phyloP scores from a whole-genome alignment of 2,113 vertebrate genomes.

The Silurus meridionalis region DNA sequence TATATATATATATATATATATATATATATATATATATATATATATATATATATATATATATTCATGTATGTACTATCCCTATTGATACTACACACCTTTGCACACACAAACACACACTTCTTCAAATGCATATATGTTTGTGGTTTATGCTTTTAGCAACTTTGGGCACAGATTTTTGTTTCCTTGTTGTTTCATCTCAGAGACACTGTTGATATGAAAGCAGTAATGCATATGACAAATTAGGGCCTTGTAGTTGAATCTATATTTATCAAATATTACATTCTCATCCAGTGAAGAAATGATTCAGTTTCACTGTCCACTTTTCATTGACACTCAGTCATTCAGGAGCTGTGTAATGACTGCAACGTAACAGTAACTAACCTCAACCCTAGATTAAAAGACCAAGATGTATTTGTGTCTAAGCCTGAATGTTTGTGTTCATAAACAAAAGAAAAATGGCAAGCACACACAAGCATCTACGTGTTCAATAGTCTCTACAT shows the following conservation, averaged over 20 bases:
- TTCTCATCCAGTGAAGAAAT: not conserved
- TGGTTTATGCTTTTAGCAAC: no score
- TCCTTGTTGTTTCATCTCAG: not conserved
- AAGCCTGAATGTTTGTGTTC: not conserved
- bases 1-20: not conserved
- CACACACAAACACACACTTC: no score
- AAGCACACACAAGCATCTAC: constrained; percentile 2
- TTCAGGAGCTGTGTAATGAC: not conserved
- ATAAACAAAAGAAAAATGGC: not conserved
- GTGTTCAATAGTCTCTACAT: constrained; percentile 1
- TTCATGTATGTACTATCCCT: not conserved
- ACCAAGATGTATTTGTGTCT: not conserved
- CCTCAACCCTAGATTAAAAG: not conserved
- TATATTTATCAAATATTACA: not conserved
- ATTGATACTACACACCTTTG: not conserved
- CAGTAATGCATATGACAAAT: not conserved
- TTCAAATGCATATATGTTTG: not conserved
- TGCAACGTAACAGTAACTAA: not conserved
- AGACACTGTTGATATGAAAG: not conserved
- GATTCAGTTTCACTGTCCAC: not conserved
- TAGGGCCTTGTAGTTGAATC: not conserved
- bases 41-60: not conserved
- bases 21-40: not conserved
- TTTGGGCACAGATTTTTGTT: not conserved
- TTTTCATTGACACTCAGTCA: not conserved